phyloP scores from a whole-genome alignment of 2,797 vertebrate genomes.

The Gouania willdenowi region DNA sequence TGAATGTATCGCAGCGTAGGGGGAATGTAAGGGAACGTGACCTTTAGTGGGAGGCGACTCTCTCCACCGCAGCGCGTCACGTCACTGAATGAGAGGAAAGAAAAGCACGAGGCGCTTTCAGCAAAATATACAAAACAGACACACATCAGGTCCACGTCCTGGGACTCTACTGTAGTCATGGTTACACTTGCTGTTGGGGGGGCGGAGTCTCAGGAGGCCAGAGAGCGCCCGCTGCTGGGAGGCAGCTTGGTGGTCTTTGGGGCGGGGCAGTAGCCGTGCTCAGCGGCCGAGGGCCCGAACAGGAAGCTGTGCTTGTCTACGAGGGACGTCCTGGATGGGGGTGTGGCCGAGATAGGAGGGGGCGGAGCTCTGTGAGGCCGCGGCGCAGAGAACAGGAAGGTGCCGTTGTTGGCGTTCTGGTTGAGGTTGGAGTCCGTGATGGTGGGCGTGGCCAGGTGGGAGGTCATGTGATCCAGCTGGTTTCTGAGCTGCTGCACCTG shows the following conservation, averaged over 20 bases:
- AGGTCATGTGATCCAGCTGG: slow-evolving; percentile 53
- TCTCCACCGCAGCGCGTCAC: no score
- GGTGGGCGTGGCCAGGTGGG: slow-evolving; percentile 20
- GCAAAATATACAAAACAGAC: no score
- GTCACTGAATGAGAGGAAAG: no score
- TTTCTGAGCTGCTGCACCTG: slow-evolving; percentile 76
- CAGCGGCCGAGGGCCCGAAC: slow-evolving; percentile 60
- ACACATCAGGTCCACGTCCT: neutral
- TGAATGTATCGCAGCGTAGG: no score
- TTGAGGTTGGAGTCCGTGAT: slow-evolving; percentile 70
- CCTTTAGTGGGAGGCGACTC: no score
- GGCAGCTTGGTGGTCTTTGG: slow-evolving; percentile 62
- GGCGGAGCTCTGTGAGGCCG: slow-evolving; percentile 13
- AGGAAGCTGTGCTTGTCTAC: slow-evolving; percentile 76
- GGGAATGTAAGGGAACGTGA: no score
- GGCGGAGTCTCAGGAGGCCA: slow-evolving; percentile 45
- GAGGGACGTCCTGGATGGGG: slow-evolving; percentile 43
- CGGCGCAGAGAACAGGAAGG: slow-evolving; percentile 72
- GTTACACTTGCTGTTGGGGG: neutral
- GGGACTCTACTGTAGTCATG: neutral
- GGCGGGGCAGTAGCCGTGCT: slow-evolving; percentile 47
- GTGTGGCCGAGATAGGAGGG: slow-evolving; percentile 36
- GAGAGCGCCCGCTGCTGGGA: slow-evolving; percentile 60
- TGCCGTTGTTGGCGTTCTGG: slow-evolving; percentile 76
- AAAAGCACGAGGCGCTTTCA: no score